Base-by-base conservation (phyloP, 2,113 vertebrate genomes). In the Xenopus borealis region DNA sequence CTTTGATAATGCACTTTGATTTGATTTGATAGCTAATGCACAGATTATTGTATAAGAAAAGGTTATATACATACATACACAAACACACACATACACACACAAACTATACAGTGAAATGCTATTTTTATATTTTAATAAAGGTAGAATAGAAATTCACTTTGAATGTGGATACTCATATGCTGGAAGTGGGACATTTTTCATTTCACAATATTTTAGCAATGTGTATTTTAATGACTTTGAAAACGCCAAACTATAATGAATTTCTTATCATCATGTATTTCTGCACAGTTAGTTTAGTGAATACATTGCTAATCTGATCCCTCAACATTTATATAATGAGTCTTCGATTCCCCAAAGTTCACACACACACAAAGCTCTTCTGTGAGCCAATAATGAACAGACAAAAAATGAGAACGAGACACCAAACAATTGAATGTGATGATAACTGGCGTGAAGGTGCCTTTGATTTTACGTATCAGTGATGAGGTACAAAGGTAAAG, bases 221-320 rank as follows among this genome's bases (percentile, higher is more conserved):
- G 65, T 67, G 55, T 75, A 75, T 67, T 61, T 67, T 61, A 61
- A 75, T 75, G 65, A 52, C 72, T 66, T 50, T 57, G 33, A 57
- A 62, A 65, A 62, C 72, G 66, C 57, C 62, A 66, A 65, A 61
- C 64, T 61, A 18, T 67, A 67, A 67, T 67, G 19, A 75, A 67
- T 57, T 58, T 67, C 72, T 75, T 75, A 75, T 75, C 72, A 61
- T 40, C 55, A 40, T 75, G 72, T 75, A 75, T 75, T 74, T 75
- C 72, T 75, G 44, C 72, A 75, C 64, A 75, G 68, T 75, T 75
- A 75, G 55, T 64, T 75, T 30, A 57, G 64, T 75, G 44, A 75
- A 75, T 67, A 57, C 53, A 50, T 67, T 68, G 72, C 72, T 67
- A 75, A 75, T 75, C 64, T 67, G 64, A 75, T 75, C 66, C 68